Evolutionary conservation across 2,113 vertebrate species (phyloP).

Genomic region (Scopus umbretta): DNA sequence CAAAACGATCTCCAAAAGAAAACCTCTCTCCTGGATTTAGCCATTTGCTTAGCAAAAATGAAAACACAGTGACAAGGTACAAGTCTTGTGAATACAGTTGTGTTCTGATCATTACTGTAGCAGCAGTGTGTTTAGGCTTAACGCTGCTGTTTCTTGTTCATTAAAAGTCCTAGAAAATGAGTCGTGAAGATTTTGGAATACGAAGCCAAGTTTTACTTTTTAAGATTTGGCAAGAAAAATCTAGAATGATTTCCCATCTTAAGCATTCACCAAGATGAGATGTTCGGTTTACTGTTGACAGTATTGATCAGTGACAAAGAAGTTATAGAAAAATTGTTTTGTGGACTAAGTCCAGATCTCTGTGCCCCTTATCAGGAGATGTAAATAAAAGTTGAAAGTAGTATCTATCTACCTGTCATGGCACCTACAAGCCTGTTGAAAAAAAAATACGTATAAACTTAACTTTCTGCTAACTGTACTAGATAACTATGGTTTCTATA

Average conservation of each 20-base stretch:
- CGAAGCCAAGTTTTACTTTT: background rate
- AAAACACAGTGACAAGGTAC: constrained; percentile 80
- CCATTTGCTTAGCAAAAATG: constrained; percentile 77
- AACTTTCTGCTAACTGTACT: background rate
- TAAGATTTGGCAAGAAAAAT: background rate
- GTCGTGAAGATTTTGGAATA: background rate
- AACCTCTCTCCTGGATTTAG: constrained; percentile 93
- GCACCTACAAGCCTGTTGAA: background rate
- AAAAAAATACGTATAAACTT: background rate
- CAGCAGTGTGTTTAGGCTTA: background rate
- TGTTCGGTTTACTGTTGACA: background rate
- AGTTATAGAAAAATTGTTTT: background rate
- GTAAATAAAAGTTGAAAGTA: background rate
- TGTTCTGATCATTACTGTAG: background rate
- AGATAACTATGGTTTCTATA: background rate
- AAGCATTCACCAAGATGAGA: background rate
- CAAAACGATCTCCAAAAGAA: constrained; percentile 93
- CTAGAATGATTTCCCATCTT: background rate
- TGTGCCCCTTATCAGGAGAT: background rate
- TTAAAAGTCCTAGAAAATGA: background rate
- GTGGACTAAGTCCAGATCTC: background rate
- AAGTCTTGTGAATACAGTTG: background rate
- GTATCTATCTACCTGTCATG: background rate
- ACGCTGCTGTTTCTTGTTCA: background rate
- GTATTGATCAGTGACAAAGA: background rate